Base-by-base conservation (phyloP, 1,140 invertebrate genomes). In the Bombus fervidus region DNA sequence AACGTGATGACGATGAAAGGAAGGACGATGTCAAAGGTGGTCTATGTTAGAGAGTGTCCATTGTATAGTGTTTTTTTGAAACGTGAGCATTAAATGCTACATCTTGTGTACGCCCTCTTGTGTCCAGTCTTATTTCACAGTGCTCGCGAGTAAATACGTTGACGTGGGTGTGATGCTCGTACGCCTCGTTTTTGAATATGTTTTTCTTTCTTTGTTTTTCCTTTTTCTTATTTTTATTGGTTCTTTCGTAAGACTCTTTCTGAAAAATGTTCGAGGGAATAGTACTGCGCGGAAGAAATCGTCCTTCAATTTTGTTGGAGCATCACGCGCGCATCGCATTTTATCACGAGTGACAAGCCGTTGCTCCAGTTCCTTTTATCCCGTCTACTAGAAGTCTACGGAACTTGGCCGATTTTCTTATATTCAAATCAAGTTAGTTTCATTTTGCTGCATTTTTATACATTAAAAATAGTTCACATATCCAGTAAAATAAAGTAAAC, bases 11-110 rank as follows among this genome's bases (percentile, higher is more conserved):
- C 91, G 91, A 93, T 90, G 92, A 91, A 90, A 91, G 86, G 73
- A 91, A 87, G 90, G 90, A 92, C 89, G 88, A 92, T 93, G 93
- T 93, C 93, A 93, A 90, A 92, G 93, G 91, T 94, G 94, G 93
- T 95, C 93, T 94, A 94, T 94, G 94, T 95, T 95, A 95, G 94
- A 95, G 93, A 94, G 93, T 94, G 95, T 96, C 95, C 95, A 96
- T 95, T 96, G 96, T 96, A 96, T 96, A 96, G 96, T 96, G 95
- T 96, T 96, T 96, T 80, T 96, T 96, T 96, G 95, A 96, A 96
- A 96, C 95, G 95, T 96, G 94, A 96, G 96, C 96, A 96, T 96
- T 96, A 96, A 96, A 96, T 96, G 96, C 96, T 96, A 95, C 95
- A 96, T 96, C 95, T 96, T 96, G 96, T 96, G 96, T 96, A 96